Evolutionary conservation across 2,113 vertebrate species (phyloP).

Genomic region (Raja brachyura): DNA sequence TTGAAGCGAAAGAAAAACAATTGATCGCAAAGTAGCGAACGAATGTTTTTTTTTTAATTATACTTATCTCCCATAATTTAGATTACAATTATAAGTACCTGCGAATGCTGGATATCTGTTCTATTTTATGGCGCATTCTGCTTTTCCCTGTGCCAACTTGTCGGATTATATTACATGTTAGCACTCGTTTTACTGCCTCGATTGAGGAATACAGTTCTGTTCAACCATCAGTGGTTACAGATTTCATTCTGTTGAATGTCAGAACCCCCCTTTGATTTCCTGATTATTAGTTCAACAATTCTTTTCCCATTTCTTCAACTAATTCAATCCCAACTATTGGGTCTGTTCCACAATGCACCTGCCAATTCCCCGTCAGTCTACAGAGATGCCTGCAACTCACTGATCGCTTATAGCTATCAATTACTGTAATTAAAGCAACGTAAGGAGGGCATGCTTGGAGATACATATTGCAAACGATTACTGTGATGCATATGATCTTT

Average conservation of each 20-base stretch:
- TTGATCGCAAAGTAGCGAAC: background rate
- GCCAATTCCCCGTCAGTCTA: background rate
- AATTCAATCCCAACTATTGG: background rate
- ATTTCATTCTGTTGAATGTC: background rate
- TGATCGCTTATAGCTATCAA: slow-evolving; percentile 7
- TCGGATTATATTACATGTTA: background rate
- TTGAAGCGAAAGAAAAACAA: background rate
- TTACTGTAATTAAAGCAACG: background rate
- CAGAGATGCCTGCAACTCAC: background rate
- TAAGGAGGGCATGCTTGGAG: background rate
- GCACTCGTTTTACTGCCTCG: background rate
- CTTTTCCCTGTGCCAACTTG: background rate
- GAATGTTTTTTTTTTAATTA: no score
- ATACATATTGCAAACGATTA: slow-evolving; percentile 9
- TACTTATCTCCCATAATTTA: background rate
- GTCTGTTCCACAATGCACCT: background rate
- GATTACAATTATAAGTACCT: background rate
- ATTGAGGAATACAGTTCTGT: background rate
- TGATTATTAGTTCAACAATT: slow-evolving; percentile 14
- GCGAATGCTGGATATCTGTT: background rate
- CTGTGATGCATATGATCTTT: background rate
- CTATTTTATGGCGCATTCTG: no score
- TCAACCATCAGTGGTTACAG: background rate
- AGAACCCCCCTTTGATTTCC: background rate
- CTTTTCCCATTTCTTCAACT: background rate